Base-by-base conservation (phyloP, 2,888 invertebrate species). In the Ommatoiulus sabulosus region DNA sequence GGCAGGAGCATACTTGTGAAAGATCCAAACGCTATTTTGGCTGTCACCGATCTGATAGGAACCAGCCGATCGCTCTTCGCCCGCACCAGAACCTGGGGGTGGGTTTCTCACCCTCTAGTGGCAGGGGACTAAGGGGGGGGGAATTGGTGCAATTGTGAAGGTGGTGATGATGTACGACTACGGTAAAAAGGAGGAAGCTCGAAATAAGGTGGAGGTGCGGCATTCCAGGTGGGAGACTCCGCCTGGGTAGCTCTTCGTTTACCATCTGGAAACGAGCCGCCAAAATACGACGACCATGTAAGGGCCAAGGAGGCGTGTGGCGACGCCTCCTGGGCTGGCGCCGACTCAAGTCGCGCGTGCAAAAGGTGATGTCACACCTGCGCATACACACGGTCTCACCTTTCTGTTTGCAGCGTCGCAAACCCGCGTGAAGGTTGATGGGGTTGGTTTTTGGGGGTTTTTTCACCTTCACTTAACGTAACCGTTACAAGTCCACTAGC, bases 21-120 rank as follows among this genome's bases (percentile, higher is more conserved):
- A 86, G 86, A 86, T 86, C 86, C 86, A 44, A 86, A 86, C 86
- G n/a, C 86, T 86, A 86, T 86, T 86, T 86, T 20, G 86, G 86
- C 86, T 86, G 86, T 44, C 44, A 46, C 86, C 86, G 46, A 86
- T 86, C 86, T 86, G 86, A 86, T 86, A 20, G 44, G 46, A 44
- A 44, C 44, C 86, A 44, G 86, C 86, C 86, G 86, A 46, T 86
- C n/a, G 46, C 12, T 85, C 44, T 35, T 44, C 85, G 4, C 43
- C 15, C 24, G 35, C 57, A 5, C 57, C 57, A 12, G 57, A 57
- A 57, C 20, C 63, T n/a, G 20, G 20, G 63, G 63, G 63, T n/a
- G 63, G 63, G n/a, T n/a, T 6, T n/a, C 20, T 63, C 43, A 17
- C 43, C 43, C 35, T 10, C 43, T 86, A 24, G 72, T 10, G 24